phyloP scores from a whole-genome alignment of 1,140 invertebrate species.

The Drosophila watanabei region DNA sequence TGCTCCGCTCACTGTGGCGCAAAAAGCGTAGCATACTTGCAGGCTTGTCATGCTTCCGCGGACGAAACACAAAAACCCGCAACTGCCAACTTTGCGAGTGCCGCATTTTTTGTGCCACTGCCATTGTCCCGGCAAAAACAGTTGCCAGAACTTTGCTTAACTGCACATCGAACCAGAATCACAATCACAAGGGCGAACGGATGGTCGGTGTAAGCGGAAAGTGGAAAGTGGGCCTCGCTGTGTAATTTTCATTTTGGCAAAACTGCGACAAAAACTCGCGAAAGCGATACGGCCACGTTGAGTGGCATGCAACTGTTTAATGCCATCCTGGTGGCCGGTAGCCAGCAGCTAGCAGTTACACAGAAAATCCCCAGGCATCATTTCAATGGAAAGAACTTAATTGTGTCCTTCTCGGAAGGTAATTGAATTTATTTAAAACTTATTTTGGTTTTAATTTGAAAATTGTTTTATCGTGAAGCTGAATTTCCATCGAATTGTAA shows the following conservation, averaged over 20 bases:
- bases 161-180: slow-evolving; percentile 55
- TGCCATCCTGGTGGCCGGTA: slow-evolving; percentile 37
- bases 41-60: slow-evolving; percentile 46
- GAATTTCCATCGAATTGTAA: neutral
- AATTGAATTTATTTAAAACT: neutral
- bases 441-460: too few species aligned
- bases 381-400: too few species aligned
- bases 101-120: slow-evolving; percentile 42
- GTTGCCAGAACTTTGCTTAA: slow-evolving; percentile 53
- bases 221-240: slow-evolving; percentile 4
- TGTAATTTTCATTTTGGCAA: slow-evolving; percentile 37
- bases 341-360: slow-evolving; percentile 4
- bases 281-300: slow-evolving; percentile 30
- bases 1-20: slow-evolving; percentile 30
- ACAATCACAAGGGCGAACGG: slow-evolving; percentile 34
- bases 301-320: slow-evolving; percentile 69
- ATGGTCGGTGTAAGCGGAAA: slow-evolving; percentile 4
- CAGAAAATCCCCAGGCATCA: neutral
- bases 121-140: slow-evolving; percentile 21
- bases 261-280: slow-evolving; percentile 50
- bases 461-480: neutral
- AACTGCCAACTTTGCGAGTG: slow-evolving; percentile 55
- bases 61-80: slow-evolving; percentile 35
- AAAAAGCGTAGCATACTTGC: slow-evolving; percentile 61
- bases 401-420: neutral